These are phyloP conservation scores for Schizopygopsis pylzovi DNA, from an alignment of 2,797 vertebrate genomes.

Conservation along the genomic window DNA sequence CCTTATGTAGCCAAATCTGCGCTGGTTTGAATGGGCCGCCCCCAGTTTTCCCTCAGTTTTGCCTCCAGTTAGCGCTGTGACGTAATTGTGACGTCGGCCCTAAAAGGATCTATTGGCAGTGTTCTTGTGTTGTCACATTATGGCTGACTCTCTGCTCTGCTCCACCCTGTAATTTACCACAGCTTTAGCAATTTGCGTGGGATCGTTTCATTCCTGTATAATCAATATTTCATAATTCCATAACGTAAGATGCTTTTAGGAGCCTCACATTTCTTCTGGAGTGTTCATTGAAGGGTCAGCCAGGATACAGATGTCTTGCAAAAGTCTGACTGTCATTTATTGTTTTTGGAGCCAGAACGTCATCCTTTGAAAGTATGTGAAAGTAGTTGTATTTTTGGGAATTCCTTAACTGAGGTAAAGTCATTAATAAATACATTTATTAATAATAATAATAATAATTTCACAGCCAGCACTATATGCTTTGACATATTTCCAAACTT, in stretches of 20 bases:
- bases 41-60: too few relatives aligned
- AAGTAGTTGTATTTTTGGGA: neutral
- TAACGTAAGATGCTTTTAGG: conserved; percentile 21
- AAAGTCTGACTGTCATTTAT: conserved; percentile 17
- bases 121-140: neutral
- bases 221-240: conserved; percentile 34
- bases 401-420: neutral
- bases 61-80: too few relatives aligned
- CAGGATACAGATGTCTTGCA: conserved; percentile 22
- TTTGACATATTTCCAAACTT: neutral
- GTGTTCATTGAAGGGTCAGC: conserved; percentile 11
- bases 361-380: neutral
- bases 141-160: neutral
- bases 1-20: too few relatives aligned
- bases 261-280: neutral
- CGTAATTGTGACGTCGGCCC: too few relatives aligned
- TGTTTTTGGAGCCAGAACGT: neutral
- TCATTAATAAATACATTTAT: neutral
- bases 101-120: too few relatives aligned
- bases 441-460: neutral
- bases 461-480: neutral
- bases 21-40: too few relatives aligned
- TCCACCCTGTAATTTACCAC: conserved; percentile 21
- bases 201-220: neutral
- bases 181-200: neutral